Evolutionary conservation across 2,113 vertebrate species (phyloP), one percentile per base, ranked within the genome.

Genomic region (Sisor rabdophorus): DNA sequence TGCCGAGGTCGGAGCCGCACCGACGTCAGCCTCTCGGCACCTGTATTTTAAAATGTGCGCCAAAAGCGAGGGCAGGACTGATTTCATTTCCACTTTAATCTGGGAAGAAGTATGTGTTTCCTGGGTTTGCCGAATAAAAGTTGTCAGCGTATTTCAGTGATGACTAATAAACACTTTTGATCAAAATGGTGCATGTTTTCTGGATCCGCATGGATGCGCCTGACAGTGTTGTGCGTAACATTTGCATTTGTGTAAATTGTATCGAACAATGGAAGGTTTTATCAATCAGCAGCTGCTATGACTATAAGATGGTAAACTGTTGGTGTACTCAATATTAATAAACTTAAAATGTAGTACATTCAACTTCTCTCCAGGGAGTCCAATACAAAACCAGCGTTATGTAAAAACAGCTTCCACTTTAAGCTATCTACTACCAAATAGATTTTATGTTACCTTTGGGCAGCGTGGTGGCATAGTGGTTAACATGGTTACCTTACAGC

Each of bases 41-140:
- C 81, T 67, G 64, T 71, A 80, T 83, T 83, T 80, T 80, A 82
- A 74, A 75, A 76, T 63, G 63, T 80, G 67, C 83, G 85, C 85
- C 84, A 86, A 88, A 87, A 88, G 82, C 79, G 60, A 67, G 79
- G 81, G 85, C 74, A 80, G 87, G 87, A 89, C 70, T 81, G 86
- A 85, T 90, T 85, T 90, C 85, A 92, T 89, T 91, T 91, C 88
- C 90, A 83, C 55, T 87, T 77, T 86, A 13, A 86, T 78, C 81
- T 71, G 65, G 74, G 67, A 77, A 64, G 75, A 77, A 74, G 61
- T 58, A 30, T 47, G 65, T 64, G 59, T 83, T 79, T 79, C 54
- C 73, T 73, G 75, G 69, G 55, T 81, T 83, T 83, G 76, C 65
- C 19, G 59, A 54, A 58, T 56, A 82, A 74, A 73, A 54, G 71